Base-by-base conservation (phyloP, 2,888 invertebrate genomes). In the Cistogaster globosa region DNA sequence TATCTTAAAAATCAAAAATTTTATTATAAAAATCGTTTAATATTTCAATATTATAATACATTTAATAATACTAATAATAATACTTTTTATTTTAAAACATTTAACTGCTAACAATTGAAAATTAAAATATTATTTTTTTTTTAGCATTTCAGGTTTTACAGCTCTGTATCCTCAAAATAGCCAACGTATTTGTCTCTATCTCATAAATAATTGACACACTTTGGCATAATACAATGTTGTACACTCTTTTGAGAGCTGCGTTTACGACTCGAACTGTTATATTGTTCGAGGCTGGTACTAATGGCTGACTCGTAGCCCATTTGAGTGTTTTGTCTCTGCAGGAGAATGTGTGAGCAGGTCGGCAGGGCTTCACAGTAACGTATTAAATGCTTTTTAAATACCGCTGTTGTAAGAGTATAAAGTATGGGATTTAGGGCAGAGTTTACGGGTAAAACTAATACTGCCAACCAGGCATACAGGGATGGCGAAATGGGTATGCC, bases 381-480 rank as follows among this genome's bases (percentile, higher is more conserved):
- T 87, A 88, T 83, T 89, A 91, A 83, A 90, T 94, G 94, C 89
- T 94, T 94, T 88, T 94, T 94, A 88, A 94, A 94, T 2, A 94
- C 91, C 18, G 94, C 94, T 2, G 94, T 95, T 2, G 94, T 94
- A 62, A 95, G 88, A 0, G 95, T 94, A 89, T 95, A 95, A 53
- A 95, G 91, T n/a, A 95, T 92, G 1, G 95, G 95, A 91, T 95
- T 95, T 9, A 95, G 89, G 0, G 94, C 94, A 1, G 94, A 94
- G 89, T 95, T 95, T 4, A 95, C 94, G 0, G 95, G 95, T 45
- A 95, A 90, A 9, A 94, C 93, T 86, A 94, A 93, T 26, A 95
- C 94, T 0, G 94, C 94, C 84, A 95, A 88, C 94, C 94, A 94
- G 9, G 94, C 95, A 88, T 95, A 95, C 9, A 95, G 88, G 69